Conservation (phyloP, 2,888 invertebrate species). For the Sylvicola cinctus region DNA sequence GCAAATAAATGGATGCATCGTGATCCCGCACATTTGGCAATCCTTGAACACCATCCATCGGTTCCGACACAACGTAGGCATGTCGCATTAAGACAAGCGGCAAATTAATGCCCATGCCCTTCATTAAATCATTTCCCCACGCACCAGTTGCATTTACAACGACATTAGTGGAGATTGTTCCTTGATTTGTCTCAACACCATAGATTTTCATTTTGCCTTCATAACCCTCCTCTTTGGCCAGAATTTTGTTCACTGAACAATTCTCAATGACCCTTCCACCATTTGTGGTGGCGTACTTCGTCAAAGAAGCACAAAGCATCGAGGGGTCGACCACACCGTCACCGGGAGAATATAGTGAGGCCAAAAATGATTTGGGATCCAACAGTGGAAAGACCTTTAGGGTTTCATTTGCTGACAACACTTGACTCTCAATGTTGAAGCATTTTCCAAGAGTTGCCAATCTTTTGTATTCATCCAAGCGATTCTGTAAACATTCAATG, state of each 20-base stretch:
- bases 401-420: conserved; percentile 51
- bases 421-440: conserved; percentile 52
- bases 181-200: conserved; percentile 55
- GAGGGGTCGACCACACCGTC: conserved; percentile 76
- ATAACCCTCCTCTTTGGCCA: conserved; percentile 38
- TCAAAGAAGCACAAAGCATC: conserved; percentile 54
- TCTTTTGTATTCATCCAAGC: conserved; percentile 67
- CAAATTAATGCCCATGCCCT: conserved; percentile 29
- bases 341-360: conserved; percentile 55
- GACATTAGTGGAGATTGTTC: conserved; percentile 46
- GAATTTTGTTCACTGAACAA: conserved; percentile 49
- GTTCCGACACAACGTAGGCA: conserved; percentile 67
- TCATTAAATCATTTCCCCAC: conserved; percentile 53
- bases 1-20: conserved; percentile 62
- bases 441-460: conserved; percentile 60
- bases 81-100: conserved; percentile 74
- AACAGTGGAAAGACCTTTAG: conserved; percentile 56
- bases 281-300: conserved; percentile 44
- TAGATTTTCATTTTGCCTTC: conserved; percentile 43
- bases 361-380: conserved; percentile 50
- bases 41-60: conserved; percentile 49
- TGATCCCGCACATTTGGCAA: conserved; percentile 74
- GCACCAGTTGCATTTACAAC: conserved; percentile 54
- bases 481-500: conserved; percentile 28
- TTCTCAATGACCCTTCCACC: conserved; percentile 59